Evolutionary conservation across 2,113 vertebrate genomes (phyloP).

Genomic region (Agelaius phoeniceus): DNA sequence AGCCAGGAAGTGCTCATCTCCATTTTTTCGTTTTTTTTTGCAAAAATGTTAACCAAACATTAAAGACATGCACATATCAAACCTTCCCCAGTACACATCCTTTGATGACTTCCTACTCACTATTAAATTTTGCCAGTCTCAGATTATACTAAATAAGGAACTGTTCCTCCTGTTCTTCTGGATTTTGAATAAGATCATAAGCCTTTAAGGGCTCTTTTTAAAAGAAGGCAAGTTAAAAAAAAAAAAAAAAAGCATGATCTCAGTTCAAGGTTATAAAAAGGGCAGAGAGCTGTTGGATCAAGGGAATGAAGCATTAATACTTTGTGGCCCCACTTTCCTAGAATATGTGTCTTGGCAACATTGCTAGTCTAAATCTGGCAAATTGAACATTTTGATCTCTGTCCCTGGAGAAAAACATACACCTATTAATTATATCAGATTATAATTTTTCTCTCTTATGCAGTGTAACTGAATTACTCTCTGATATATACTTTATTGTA

Average conservation of each 20-base stretch:
- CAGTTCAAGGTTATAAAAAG: neutral
- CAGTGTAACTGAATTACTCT: neutral
- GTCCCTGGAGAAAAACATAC: neutral
- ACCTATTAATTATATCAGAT: neutral
- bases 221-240: neutral
- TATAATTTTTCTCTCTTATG: neutral
- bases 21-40: neutral
- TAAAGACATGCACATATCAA: neutral
- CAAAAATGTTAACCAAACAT: neutral
- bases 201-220: neutral
- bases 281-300: neutral
- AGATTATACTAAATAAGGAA: neutral
- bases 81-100: neutral
- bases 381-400: constrained; percentile 19
- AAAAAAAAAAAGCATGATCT: neutral
- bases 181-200: neutral
- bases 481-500: neutral
- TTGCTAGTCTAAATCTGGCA: neutral
- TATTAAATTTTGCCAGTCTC: neutral
- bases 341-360: neutral
- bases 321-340: neutral
- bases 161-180: neutral
- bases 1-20: neutral
- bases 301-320: neutral
- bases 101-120: neutral